A percentile compares a stretch with the other conserved stretches of the same genome.
Conservation (phyloP, 2,797 vertebrate species). For the Pangasius krempfi region DNA sequence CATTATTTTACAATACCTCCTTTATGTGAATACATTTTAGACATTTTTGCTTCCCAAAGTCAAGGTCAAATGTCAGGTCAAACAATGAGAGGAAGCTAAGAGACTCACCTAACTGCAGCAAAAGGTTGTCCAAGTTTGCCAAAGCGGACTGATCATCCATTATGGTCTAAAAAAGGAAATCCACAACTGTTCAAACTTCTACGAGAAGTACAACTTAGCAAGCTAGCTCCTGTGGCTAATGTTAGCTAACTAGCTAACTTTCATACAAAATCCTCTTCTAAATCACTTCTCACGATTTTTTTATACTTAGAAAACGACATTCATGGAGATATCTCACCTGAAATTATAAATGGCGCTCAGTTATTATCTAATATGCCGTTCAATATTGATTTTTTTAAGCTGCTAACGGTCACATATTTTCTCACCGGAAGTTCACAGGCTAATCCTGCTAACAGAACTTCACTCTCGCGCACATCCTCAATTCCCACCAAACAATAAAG, state of each 20-base stretch:
- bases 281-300: not conserved
- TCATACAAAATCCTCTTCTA: not conserved
- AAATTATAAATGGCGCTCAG: not conserved
- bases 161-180: constrained; percentile 41
- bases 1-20: too few relatives aligned
- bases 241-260: not conserved
- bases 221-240: not conserved
- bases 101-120: constrained; percentile 70
- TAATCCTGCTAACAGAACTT: not conserved
- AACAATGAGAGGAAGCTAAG: not conserved
- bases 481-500: not conserved
- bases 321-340: not conserved
- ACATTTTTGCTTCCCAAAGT: not conserved
- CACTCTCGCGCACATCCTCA: not conserved
- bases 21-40: not conserved
- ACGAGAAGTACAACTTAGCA: not conserved
- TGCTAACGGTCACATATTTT: not conserved
- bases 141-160: constrained; percentile 62
- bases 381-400: not conserved
- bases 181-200: not conserved
- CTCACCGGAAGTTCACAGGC: not conserved
- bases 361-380: not conserved
- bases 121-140: constrained; percentile 60
- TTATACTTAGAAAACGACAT: not conserved
- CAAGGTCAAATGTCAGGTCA: not conserved